Evolutionary conservation across 2,113 vertebrate species (phyloP).

Genomic region (Bufo gargarizans): DNA sequence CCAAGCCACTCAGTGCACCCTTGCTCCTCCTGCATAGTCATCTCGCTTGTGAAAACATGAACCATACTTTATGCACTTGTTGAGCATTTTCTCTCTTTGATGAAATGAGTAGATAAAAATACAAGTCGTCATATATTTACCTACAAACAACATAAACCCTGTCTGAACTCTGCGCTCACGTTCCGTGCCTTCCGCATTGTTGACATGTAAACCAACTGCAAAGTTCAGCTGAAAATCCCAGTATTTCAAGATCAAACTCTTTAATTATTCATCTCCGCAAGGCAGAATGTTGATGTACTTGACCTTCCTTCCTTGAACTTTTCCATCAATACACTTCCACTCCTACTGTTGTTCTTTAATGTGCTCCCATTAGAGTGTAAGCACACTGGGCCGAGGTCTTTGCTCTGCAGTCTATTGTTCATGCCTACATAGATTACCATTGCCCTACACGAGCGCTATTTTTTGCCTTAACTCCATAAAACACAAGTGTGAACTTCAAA

Average conservation of each 20-base stretch:
- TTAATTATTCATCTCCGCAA: constrained; percentile 46
- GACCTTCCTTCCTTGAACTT: constrained; percentile 52
- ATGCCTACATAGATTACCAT: not conserved
- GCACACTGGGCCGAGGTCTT: not conserved
- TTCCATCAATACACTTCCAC: constrained; percentile 24
- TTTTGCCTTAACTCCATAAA: not conserved
- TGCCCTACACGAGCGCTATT: not conserved
- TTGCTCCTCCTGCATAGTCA: not conserved
- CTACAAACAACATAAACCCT: not conserved
- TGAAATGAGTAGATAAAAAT: not conserved
- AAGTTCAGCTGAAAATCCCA: not conserved
- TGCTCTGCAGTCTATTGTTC: constrained; percentile 26
- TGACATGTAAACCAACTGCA: not conserved
- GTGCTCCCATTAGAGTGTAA: constrained; percentile 31
- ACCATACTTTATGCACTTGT: not conserved
- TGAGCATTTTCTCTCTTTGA: not conserved
- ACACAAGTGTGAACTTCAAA: not conserved
- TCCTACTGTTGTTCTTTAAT: constrained; percentile 17
- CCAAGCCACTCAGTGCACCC: too few relatives aligned
- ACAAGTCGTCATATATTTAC: not conserved
- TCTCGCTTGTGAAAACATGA: not conserved
- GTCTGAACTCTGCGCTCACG: too few relatives aligned
- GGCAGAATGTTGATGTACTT: constrained; percentile 46
- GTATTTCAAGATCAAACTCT: constrained; percentile 7
- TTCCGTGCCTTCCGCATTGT: not conserved